Evolutionary conservation across 1,140 invertebrate species (phyloP).

Genomic region (Plectus sambesii): DNA sequence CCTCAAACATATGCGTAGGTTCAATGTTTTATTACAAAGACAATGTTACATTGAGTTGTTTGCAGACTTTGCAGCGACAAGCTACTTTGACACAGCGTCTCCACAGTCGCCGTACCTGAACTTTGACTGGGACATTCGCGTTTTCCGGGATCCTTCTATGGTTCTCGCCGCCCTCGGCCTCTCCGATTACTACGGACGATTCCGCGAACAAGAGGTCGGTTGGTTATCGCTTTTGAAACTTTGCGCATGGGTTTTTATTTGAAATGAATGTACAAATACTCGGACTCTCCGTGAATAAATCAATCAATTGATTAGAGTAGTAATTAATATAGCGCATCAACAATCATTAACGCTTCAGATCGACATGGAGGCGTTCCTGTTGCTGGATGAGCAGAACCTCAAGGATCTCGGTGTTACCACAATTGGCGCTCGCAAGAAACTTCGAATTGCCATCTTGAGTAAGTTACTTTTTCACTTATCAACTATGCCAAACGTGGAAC

Average conservation of each 20-base stretch:
- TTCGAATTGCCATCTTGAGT: conserved; percentile 40
- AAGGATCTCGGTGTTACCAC: conserved; percentile 41
- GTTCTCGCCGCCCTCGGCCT: conserved; percentile 40
- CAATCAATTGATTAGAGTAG: conserved; percentile 2
- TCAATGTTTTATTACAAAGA: no score
- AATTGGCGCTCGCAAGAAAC: conserved; percentile 42
- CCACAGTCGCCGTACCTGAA: conserved; percentile 14
- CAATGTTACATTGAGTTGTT: no score
- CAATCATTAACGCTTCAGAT: conserved; percentile 31
- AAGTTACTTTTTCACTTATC: no score
- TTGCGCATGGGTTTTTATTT: not conserved
- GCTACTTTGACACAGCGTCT: conserved; percentile 30
- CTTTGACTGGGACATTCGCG: conserved; percentile 38
- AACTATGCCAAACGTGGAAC: no score
- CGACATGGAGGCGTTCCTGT: conserved; percentile 43
- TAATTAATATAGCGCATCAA: conserved; percentile 6
- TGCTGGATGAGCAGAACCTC: conserved; percentile 40
- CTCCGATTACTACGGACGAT: conserved; percentile 35
- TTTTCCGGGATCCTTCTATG: conserved; percentile 33
- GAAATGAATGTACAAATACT: no score
- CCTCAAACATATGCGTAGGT: not conserved
- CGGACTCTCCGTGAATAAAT: conserved; percentile 2
- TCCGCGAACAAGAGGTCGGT: conserved; percentile 40
- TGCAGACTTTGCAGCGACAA: conserved; percentile 34
- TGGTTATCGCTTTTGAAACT: conserved; percentile 1